phyloP scores from a whole-genome alignment of 2,888 invertebrate genomes.

The Coelinius sp. region DNA sequence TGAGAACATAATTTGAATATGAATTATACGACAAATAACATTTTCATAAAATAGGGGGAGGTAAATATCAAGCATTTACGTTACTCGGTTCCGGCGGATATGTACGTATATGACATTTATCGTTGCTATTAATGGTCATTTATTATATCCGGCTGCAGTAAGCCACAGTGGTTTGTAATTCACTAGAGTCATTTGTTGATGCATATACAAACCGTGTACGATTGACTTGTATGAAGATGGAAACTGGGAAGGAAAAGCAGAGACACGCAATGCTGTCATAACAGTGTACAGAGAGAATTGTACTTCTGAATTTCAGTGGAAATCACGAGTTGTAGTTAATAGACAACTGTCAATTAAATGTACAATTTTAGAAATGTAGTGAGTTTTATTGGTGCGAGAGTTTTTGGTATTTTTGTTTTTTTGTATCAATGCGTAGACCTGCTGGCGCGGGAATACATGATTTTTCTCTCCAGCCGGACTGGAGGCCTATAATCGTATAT shows the following conservation, averaged over 20 bases:
- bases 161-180: slow-evolving; percentile 38
- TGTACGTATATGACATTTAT: slow-evolving; percentile 62
- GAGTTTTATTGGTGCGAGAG: background rate
- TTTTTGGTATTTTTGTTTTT: slow-evolving; percentile 48
- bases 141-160: slow-evolving; percentile 64
- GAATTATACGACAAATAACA: slow-evolving; percentile 24
- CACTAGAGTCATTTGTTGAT: slow-evolving; percentile 21
- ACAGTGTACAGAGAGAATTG: slow-evolving; percentile 38
- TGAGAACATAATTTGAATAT: slow-evolving; percentile 11
- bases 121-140: slow-evolving; percentile 57
- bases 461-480: slow-evolving; percentile 52
- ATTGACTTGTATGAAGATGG: slow-evolving; percentile 32
- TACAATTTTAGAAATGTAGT: background rate
- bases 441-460: slow-evolving; percentile 57
- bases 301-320: background rate
- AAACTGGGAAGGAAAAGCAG: slow-evolving; percentile 45
- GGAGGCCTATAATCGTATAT: slow-evolving; percentile 68
- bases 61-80: slow-evolving; percentile 48
- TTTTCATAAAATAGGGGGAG: slow-evolving; percentile 45
- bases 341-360: background rate
- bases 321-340: background rate
- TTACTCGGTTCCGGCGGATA: slow-evolving; percentile 64
- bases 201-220: slow-evolving; percentile 17
- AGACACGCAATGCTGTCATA: slow-evolving; percentile 51
- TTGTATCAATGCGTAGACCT: slow-evolving; percentile 54